Base-by-base conservation (phyloP, 92 coral and sea anemone genomes). In the Meandrina meandrites region DNA sequence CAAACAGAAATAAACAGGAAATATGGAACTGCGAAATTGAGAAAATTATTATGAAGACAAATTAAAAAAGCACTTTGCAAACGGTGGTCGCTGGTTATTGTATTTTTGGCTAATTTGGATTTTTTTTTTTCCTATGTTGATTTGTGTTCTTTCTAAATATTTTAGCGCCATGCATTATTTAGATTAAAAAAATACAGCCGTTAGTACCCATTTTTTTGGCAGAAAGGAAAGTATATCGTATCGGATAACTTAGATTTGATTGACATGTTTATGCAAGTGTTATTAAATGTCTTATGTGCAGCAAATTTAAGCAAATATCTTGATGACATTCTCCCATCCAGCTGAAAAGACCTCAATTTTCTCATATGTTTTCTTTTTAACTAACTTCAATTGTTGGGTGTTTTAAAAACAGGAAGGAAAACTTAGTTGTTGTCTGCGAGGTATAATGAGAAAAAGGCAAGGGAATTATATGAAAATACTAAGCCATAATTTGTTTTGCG, bases 11-110 rank as follows among this genome's bases (percentile, higher is more conserved):
- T 71, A 18, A 36, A 37, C 78, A 73, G 51, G 78, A 35, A 73
- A 73, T 40, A 19, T 24, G 78, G 37, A 34, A 35, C 78, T 73
- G 78, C 78, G 78, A 73, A 73, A 73, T 73, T 73, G 27, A 35
- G 78, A 73, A 73, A 73, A 36, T 35, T 15, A 35, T 35, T 16
- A 5, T 17, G 24, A 21, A 72, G 48, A 19, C 30, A 37, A 8
- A 36, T 27, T 28, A 28, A 66, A 66, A 66, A 66, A 10, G 18
- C 48, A 34, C 48, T 21, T 73, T 73, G 15, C 28, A 35, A 51
- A 24, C 27, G n/a, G 2, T 19, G 11, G 35, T 71, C 76, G 76
- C 15, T 0, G 24, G 27, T 22, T 73, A 27, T 66, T 66, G 35
- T 28, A 27, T 27, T 66, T 9, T 28, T 28, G 71, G 14, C 71